phyloP scores from a whole-genome alignment of 2,797 vertebrate species.

The Clarias laeviceps region DNA sequence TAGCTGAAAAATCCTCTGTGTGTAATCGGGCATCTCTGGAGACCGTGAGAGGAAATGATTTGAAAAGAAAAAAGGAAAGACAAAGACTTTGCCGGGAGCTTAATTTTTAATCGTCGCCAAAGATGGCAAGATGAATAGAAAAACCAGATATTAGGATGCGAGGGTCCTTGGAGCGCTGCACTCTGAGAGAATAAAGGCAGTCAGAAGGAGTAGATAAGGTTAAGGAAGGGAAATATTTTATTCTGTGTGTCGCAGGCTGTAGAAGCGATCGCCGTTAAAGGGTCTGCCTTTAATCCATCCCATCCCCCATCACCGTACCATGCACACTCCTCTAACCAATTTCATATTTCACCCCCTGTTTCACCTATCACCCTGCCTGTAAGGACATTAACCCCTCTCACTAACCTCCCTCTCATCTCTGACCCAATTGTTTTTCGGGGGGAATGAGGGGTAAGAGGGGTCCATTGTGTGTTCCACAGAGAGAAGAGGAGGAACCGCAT shows the following conservation, averaged over 20 bases:
- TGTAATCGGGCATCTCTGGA: conserved; percentile 54
- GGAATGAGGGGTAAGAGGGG: conserved; percentile 71
- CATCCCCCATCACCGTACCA: conserved; percentile 2
- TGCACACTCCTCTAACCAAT: neutral
- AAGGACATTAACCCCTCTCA: conserved; percentile 63
- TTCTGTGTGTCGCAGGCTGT: conserved; percentile 12
- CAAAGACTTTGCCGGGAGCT: conserved; percentile 52
- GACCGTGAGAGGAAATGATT: conserved; percentile 62
- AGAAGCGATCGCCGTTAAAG: conserved; percentile 11
- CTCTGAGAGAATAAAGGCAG: neutral
- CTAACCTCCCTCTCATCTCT: conserved; percentile 62
- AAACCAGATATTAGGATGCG: conserved; percentile 60
- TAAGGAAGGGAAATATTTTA: conserved; percentile 18
- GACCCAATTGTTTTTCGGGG: conserved; percentile 71
- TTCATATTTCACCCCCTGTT: conserved; percentile 27
- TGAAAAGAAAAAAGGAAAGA: conserved; percentile 42
- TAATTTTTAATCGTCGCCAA: conserved; percentile 62
- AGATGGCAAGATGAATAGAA: conserved; percentile 68
- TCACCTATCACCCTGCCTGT: conserved; percentile 47
- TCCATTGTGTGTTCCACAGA: conserved; percentile 63
- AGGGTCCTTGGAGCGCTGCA: conserved; percentile 35
- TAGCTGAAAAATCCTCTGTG: conserved; percentile 63
- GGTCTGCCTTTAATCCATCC: conserved; percentile 37
- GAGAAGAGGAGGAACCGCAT: conserved; percentile 27
- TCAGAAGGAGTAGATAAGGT: conserved; percentile 15